A percentile compares a stretch with the other conserved stretches of the same genome.
These are phyloP conservation scores for Epizoanthus ramosus DNA, from an alignment of 92 coral and sea anemone genomes.

Conservation along the genomic window DNA sequence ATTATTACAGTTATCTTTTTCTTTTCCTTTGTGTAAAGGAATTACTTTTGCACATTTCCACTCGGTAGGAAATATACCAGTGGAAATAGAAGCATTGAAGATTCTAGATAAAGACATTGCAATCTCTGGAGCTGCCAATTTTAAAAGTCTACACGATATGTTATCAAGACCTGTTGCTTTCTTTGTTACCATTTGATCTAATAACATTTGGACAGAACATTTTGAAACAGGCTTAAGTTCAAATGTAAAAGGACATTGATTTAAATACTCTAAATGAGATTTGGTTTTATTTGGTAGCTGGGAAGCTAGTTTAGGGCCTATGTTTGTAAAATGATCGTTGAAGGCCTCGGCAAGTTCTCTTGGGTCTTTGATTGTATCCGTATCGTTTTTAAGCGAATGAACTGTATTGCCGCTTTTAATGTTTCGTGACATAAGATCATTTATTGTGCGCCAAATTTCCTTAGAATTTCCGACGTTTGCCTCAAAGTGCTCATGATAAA, in stretches of 20 bases:
- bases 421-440: background rate
- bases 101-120: background rate
- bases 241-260: too few species aligned
- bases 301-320: background rate
- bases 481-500: conserved; percentile 7
- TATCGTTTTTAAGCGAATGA: background rate
- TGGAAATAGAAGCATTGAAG: background rate
- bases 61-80: conserved; percentile 2
- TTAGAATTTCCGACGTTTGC: background rate
- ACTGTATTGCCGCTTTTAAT: conserved; percentile 3
- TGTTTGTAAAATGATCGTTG: background rate
- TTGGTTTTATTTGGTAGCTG: background rate
- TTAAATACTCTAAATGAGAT: too few species aligned
- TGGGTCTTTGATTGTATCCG: background rate
- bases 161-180: conserved; percentile 8
- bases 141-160: conserved; percentile 5
- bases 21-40: conserved; percentile 13
- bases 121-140: conserved; percentile 13
- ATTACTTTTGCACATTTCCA: conserved; percentile 14
- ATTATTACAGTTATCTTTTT: conserved; percentile 8
- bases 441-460: conserved; percentile 13
- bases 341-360: background rate
- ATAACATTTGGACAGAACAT: background rate
- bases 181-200: background rate
- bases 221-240: too few species aligned